Evolutionary conservation across 2,888 invertebrate species (phyloP).

Genomic region (Ophion ellenae): DNA sequence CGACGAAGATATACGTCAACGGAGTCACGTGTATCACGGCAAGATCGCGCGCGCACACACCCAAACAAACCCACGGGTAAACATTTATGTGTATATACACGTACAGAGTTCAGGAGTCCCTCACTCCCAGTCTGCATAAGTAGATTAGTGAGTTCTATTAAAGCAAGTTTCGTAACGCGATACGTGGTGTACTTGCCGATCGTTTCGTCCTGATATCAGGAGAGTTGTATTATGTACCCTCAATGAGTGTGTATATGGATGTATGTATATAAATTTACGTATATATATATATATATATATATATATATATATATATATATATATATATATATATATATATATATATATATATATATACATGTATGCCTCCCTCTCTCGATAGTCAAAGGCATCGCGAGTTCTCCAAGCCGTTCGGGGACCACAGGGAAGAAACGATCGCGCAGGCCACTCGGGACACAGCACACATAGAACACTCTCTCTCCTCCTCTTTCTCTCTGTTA

Average conservation of each 20-base stretch:
- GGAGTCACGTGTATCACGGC: constrained; percentile 24
- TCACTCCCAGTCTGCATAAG: constrained; percentile 61
- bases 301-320: not conserved
- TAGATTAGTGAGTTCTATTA: constrained; percentile 69
- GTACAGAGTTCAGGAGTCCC: constrained; percentile 43
- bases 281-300: constrained; percentile 1
- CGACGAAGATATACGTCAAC: constrained; percentile 48
- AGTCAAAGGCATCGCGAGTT: constrained; percentile 53
- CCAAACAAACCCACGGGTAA: not conserved
- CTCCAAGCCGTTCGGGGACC: constrained; percentile 37
- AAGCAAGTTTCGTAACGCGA: constrained; percentile 69
- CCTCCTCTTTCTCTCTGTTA: constrained; percentile 13
- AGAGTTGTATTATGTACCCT: constrained; percentile 41
- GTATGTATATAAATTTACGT: not conserved
- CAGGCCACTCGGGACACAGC: constrained; percentile 37
- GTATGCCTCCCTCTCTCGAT: constrained; percentile 22
- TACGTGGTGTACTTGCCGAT: constrained; percentile 69
- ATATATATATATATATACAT: not conserved
- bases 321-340: not conserved
- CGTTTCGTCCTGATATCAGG: constrained; percentile 67
- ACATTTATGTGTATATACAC: not conserved
- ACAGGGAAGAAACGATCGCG: constrained; percentile 55
- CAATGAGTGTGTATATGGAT: not conserved
- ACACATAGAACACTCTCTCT: constrained; percentile 9
- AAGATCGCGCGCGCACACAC: constrained; percentile 13